Evolutionary conservation across 2,113 vertebrate species (phyloP), one percentile per base, ranked within the genome.

Genomic region (Atractosteus spatula): DNA sequence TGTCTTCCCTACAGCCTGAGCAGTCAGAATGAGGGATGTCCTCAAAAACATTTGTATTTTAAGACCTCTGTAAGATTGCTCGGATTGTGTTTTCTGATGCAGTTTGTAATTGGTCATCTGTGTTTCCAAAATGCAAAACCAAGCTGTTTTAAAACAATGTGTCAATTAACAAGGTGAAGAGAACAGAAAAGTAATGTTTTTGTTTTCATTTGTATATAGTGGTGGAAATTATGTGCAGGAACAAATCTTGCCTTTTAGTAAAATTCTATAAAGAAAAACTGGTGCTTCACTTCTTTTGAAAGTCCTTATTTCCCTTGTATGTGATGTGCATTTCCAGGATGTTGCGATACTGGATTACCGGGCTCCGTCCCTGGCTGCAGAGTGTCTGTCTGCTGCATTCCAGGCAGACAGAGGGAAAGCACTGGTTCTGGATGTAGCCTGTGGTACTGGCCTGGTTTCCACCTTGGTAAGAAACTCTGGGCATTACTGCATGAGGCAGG

Each of bases 381-480:
- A 85, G 62, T 85, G 84, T 55, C 83, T 98, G 62, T 84, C 86
- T 5, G 82, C 82, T 57, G 80, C 89, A 67, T 89, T 92, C 71
- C 77, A 62, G 0, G 77, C 74, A 0, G 79, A 83, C 0, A 81
- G 78, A 3, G 84, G 81, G 0, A 69, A 56, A 4, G 88, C 91
- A 3, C 41, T 86, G 16, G 85, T 97, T 70, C 84, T 97, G 74
- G 95, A 98, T 12, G 92, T 96, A 73, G 94, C 94, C n/a, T 96
- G 96, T 79, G 96, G 95, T 12, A 96, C 95, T 2, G 96, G 95
- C 73, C 85, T 95, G 1, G 93, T 94, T 64, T 92, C 92, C 65
- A 78, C 80, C 29, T 87, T 94, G 92, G 96, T 96, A 80, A 85
- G 74, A 13, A 44, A 51, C 45, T 73, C 1, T n/a, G 66, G 13